phyloP scores from a whole-genome alignment of 2,888 invertebrate genomes.

The Iphiclides podalirius region DNA sequence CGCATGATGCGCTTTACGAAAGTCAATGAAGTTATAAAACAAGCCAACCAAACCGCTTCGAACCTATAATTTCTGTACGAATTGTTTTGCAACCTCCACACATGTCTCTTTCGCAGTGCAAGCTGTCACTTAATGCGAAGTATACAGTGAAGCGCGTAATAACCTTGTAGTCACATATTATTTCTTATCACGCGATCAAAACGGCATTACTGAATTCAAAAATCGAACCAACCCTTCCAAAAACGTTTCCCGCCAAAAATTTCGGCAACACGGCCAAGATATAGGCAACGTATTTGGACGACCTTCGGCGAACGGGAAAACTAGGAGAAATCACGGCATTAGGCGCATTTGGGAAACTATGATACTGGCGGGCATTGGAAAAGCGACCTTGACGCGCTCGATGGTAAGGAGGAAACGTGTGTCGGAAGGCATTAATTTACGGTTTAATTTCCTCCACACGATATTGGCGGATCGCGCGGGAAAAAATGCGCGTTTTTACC shows the following conservation, averaged over 20 bases:
- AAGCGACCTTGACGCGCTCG: constrained; percentile 35
- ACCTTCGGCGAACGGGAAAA: constrained; percentile 36
- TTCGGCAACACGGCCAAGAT: constrained; percentile 9
- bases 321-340: constrained; percentile 37
- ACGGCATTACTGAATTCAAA: no score
- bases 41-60: not conserved
- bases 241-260: constrained; percentile 10
- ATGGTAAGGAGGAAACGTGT: constrained; percentile 42
- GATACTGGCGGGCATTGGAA: constrained; percentile 33
- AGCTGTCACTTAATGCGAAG: constrained; percentile 3
- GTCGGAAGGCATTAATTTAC: constrained; percentile 48
- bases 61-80: constrained; percentile 1
- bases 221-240: no score
- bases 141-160: no score
- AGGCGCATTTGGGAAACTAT: constrained; percentile 35
- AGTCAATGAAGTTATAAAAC: constrained; percentile 18
- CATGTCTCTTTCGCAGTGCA: not conserved
- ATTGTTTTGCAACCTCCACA: constrained; percentile 10
- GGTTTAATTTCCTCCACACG: constrained; percentile 48
- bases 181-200: constrained; percentile 6
- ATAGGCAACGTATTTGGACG: constrained; percentile 38
- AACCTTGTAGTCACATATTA: constrained; percentile 6
- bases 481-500: constrained; percentile 48
- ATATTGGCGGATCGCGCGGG: constrained; percentile 42
- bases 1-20: constrained; percentile 3